A percentile compares a stretch with the other conserved stretches of the same genome.
phyloP scores from a whole-genome alignment of 1,140 invertebrate genomes.

The Drosophila oshimai region DNA sequence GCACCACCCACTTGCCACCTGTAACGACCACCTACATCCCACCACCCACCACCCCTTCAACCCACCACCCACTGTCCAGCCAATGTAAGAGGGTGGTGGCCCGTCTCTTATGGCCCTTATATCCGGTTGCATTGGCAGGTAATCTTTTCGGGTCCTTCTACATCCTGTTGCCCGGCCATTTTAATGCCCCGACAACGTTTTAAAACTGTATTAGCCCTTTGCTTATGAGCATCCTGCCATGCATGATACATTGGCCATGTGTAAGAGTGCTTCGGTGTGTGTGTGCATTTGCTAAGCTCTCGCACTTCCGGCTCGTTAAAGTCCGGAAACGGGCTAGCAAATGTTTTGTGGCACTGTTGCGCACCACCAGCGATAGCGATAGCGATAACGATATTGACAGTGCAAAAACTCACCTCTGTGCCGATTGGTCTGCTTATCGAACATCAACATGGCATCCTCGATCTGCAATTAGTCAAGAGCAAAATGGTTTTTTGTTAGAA shows the following conservation, averaged over 20 bases:
- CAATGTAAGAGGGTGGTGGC: constrained; percentile 34
- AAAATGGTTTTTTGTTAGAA: constrained; percentile 17
- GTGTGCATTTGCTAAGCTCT: constrained; percentile 63
- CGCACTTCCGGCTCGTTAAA: constrained; percentile 77
- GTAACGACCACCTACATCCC: background rate
- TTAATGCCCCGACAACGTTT: constrained; percentile 63
- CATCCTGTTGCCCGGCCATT: constrained; percentile 56
- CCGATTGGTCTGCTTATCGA: constrained; percentile 99
- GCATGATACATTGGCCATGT: constrained; percentile 42
- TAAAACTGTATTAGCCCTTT: constrained; percentile 70
- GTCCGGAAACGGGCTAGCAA: constrained; percentile 57
- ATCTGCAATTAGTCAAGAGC: constrained; percentile 90
- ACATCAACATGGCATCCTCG: constrained; percentile 99
- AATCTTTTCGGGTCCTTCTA: constrained; percentile 65
- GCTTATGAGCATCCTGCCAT: constrained; percentile 35
- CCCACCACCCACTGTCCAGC: background rate
- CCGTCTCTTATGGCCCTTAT: constrained; percentile 60
- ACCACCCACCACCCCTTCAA: background rate
- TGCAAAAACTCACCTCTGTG: constrained; percentile 97
- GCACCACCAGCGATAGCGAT: background rate
- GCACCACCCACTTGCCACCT: constrained; percentile 16
- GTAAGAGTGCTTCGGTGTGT: constrained; percentile 36
- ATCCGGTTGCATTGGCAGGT: constrained; percentile 79
- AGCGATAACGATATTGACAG: background rate
- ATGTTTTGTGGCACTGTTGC: constrained; percentile 23